Base-by-base conservation (phyloP, 2,113 vertebrate genomes). In the Turdus rufiventris region DNA sequence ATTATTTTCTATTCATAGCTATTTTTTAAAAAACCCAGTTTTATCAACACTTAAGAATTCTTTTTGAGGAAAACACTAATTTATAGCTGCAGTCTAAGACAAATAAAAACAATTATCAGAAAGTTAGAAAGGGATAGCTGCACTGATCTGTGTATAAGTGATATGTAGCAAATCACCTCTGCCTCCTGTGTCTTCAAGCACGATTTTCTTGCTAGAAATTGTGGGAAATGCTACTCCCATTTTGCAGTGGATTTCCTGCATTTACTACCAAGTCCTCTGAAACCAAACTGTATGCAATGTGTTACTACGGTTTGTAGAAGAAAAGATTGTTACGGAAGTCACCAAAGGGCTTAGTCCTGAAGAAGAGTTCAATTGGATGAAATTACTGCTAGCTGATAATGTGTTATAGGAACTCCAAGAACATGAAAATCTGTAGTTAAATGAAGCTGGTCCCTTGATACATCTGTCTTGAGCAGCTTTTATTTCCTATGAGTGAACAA, bases 401-500 rank as follows among this genome's bases (percentile, higher is more conserved):
- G 15, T 62, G 21, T 16, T 28, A 6, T 3, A 38, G 43, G 21
- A 83, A 42, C 26, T 43, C 47, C 34, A 67, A 78, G 47, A 60
- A 51, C 0, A 0, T 34, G 20, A n/a, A 74, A 66, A 34, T 24
- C 10, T 17, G 10, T 6, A 38, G 33, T 45, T 33, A 31, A 85
- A 62, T 13, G 2, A 70, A 82, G 34, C 12, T 34, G 8, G 36
- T 88, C 17, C 19, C 14, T 45, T 33, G 21, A n/a, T 60, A 18
- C 7, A 29, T 18, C 79, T 82, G 25, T n/a, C 48, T 53, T 62
- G 23, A 83, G 61, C 43, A 85, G 25, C 38, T 72, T 95, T 93
- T 95, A 72, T 66, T 87, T 94, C 82, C 93, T 94, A 8, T 9
- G 20, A 78, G 42, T 4, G 4, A 91, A 77, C 86, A 34, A 67